Base-by-base conservation (phyloP, 2,797 vertebrate species). In the Ispidina picta region DNA sequence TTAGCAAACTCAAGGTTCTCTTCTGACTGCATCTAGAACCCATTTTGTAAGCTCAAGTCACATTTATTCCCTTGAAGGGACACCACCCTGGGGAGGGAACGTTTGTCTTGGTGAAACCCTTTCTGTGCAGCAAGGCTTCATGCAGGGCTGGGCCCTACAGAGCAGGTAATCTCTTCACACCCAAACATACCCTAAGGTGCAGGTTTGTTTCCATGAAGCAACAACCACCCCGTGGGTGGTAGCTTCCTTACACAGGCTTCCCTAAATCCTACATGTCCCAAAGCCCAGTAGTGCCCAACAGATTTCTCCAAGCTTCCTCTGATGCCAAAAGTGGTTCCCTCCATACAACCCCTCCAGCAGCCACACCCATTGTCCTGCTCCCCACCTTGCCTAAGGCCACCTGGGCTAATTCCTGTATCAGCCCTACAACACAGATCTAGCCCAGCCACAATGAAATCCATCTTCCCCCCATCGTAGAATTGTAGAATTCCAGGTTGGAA, bases 161-260 rank as follows among this genome's bases (percentile, higher is more conserved):
- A 41, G 51, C 48, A 52, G 71, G 41, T 15, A 8, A 62, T 11
- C 31, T 55, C 55, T 44, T 52, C 10, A 28, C 12, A 43, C 16
- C 59, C 78, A 75, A 23, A 39, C 4, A 1, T 3, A 5, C n/a
- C 51, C 29, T 21, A 9, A 9, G 20, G 25, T 17, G 15, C 60
- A 2, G 23, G 25, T 35, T 20, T 64, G 59, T 43, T 16, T 29
- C 9, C 15, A 3, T 0, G 5, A 19, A 44, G 11, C 6, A 0
- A 35, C 12, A 20, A 33, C 16, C 9, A 23, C 41, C 4, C 10
- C 6, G 4, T 5, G 3, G 1, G 1, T 1, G 6, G 28, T 5
- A 8, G 29, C 25, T 31, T 52, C 26, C 52, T 68, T 28, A 33
- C 23, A 16, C 0, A 3, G 20, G 41, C 58, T 49, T 49, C 51